Base-by-base conservation (phyloP, 2,797 vertebrate species). In the Erethizon dorsatum region DNA sequence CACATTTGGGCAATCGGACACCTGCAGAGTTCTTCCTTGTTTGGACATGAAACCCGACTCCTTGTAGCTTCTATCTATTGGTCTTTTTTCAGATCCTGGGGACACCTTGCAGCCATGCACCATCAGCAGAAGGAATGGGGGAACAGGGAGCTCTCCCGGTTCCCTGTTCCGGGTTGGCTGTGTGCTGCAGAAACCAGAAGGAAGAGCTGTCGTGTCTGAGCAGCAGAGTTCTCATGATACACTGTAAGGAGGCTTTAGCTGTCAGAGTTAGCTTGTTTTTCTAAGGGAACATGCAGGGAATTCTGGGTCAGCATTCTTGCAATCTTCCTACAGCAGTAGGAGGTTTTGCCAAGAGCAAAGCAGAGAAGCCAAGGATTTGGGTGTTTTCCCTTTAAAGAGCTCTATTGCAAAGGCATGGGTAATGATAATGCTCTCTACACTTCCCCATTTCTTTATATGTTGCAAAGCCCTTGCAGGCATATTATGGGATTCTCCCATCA, bases 291-390 rank as follows among this genome's bases (percentile, higher is more conserved):
- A 26, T 3, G 69, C 69, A 31, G 83, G 59, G 47, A 86, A 91
- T 94, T 96, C 86, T 83, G 83, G 94, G 80, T 95, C 83, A 84
- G 2, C 1, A 54, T 93, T 96, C 56, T 80, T 57, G 28, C 78
- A 71, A 9, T 96, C 79, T 94, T 94, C 83, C 20, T 56, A 83
- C 87, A 94, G 37, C 18, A 6, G 41, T 6, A 73, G 95, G 71
- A 86, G 56, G 41, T 73, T 93, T 94, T 82, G 87, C 87, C 50
- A 61, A 65, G 89, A 93, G 61, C 37, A 37, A 33, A 37, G 87
- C 73, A 88, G 45, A 50, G 88, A 78, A 91, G 31, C 50, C 78
- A 67, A 73, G 41, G 63, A 61, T 47, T 71, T 83, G 71, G 73
- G 31, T 92, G 4, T 80, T 83, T 75, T 77, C 37, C 37, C 80